A percentile compares a stretch with the other conserved stretches of the same genome.
Evolutionary conservation across 2,888 invertebrate species (phyloP).

Genomic region (Rotaria magnacalcarata): DNA sequence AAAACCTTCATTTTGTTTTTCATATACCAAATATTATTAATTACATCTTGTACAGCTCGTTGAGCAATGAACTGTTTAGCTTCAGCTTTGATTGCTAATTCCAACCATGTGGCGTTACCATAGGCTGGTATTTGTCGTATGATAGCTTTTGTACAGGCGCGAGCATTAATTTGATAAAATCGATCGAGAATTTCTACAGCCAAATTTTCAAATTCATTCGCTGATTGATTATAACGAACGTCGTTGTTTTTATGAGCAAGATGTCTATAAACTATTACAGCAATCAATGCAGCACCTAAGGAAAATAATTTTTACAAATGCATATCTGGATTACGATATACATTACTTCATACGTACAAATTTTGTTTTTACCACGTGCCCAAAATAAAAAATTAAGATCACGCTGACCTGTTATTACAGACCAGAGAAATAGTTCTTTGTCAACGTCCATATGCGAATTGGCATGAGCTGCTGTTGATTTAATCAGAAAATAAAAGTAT

Average conservation of each 20-base stretch:
- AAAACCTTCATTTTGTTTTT: slow-evolving; percentile 48
- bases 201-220: slow-evolving; percentile 50
- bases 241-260: slow-evolving; percentile 46
- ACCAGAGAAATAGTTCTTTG: slow-evolving; percentile 55
- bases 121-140: slow-evolving; percentile 53
- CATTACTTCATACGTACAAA: not conserved
- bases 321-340: not conserved
- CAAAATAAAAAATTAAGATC: slow-evolving; percentile 57
- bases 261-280: slow-evolving; percentile 10
- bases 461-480: no score
- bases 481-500: not conserved
- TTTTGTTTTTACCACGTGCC: slow-evolving; percentile 51
- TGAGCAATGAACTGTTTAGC: slow-evolving; percentile 59
- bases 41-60: slow-evolving; percentile 56
- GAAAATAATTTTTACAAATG: not conserved
- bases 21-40: slow-evolving; percentile 58
- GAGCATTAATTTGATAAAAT: slow-evolving; percentile 55
- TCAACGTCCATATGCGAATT: not conserved
- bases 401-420: slow-evolving; percentile 53
- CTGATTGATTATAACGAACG: slow-evolving; percentile 50
- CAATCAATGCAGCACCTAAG: not conserved
- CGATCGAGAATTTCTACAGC: slow-evolving; percentile 55
- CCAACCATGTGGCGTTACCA: slow-evolving; percentile 54
- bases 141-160: slow-evolving; percentile 53
- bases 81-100: slow-evolving; percentile 56